A percentile compares a stretch with the other conserved stretches of the same genome.
Evolutionary conservation across 2,888 invertebrate genomes (phyloP).

Genomic region (Ophioninae sp.): DNA sequence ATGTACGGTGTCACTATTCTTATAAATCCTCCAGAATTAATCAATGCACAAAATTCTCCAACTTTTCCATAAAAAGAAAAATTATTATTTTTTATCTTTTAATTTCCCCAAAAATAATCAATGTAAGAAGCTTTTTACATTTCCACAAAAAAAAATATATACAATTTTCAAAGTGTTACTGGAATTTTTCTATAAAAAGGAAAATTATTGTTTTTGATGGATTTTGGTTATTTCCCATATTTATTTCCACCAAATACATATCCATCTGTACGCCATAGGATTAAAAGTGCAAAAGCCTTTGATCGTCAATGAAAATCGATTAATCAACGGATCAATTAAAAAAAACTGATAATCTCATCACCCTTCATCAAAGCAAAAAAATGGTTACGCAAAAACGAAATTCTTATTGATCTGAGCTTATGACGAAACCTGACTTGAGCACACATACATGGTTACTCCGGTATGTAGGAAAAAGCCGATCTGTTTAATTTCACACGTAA

Average conservation of each 20-base stretch:
- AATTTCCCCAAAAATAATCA: too few species aligned
- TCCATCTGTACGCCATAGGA: not conserved
- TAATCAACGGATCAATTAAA: conserved; percentile 8
- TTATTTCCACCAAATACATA: too few species aligned
- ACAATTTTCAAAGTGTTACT: too few species aligned
- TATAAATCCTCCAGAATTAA: not conserved
- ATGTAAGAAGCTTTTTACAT: too few species aligned
- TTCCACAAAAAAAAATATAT: too few species aligned
- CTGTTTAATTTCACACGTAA: conserved; percentile 19
- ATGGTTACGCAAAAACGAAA: conserved; percentile 21
- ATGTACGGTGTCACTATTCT: not conserved
- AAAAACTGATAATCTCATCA: conserved; percentile 13
- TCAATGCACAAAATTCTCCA: not conserved
- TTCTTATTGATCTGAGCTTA: conserved; percentile 16
- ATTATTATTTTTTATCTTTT: too few species aligned
- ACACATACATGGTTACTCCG: not conserved
- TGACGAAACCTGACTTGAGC: not conserved
- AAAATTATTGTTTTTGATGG: too few species aligned
- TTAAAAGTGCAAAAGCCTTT: conserved; percentile 3
- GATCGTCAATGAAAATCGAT: conserved; percentile 13
- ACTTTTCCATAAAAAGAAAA: not conserved
- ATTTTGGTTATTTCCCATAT: too few species aligned
- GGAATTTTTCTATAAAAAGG: too few species aligned
- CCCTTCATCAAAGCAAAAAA: conserved; percentile 9
- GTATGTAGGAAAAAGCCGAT: conserved; percentile 4